Base-by-base conservation (phyloP, 2,888 invertebrate species). In the Elysia crispata region DNA sequence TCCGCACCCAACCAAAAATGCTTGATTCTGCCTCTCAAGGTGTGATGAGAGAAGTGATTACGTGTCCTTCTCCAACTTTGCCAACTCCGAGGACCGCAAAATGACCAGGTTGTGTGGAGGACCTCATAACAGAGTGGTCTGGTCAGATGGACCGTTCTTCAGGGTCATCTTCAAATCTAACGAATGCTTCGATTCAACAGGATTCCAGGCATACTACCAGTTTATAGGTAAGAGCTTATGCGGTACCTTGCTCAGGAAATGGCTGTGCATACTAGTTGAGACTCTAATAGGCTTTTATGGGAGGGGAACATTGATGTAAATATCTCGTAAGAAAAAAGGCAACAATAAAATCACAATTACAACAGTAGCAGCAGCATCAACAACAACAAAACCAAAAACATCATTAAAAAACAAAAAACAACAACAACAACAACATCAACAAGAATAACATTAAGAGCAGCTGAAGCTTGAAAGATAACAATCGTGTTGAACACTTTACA, bases 121-220 rank as follows among this genome's bases (percentile, higher is more conserved):
- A 75, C 81, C 83, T 30, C 84, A 85, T 31, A 89, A 89, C 28
- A 81, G 84, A 23, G 81, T 85, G 28, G 88, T 93, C 77, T 89
- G 95, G 87, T 98, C 98, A 6, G 97, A 98, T 90, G 94, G 96
- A 81, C 95, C 96, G 90, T 98, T 97, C 94, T 98, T 98, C 93
- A 95, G 97, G 87, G 96, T 99, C 75, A 97, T 97, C 6, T 98
- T 99, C 93, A 94, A 96, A 90, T 97, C 98, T 5, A 98, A 99
- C 92, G 96, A 97, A 91, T 94, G 97, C 85, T 95, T 97, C 86
- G 98, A 99, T 90, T 97, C 96, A 66, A 96, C 96, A 41, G 98
- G 98, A 69, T 99, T 99, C 93, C 96, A 96, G 90, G 98, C 97
- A 15, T 95, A 95, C 85, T 98, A 97, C 93, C 95, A 96, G 90